Evolutionary conservation across 2,888 invertebrate genomes (phyloP), one percentile per base, ranked within the genome.

Genomic region (Coremacera marginata): DNA sequence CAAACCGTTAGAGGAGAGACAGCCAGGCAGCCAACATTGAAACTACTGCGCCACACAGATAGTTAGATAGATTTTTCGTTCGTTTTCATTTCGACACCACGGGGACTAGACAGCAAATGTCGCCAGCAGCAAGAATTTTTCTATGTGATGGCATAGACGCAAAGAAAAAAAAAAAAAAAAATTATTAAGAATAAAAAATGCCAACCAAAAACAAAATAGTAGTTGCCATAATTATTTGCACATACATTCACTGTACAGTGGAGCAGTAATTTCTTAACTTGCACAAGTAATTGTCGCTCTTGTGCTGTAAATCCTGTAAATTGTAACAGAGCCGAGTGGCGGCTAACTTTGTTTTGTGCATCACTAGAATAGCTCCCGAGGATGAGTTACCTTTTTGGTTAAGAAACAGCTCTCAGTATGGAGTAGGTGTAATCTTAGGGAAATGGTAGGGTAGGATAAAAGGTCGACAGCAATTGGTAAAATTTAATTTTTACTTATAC

Each of bases 31-130:
- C 85, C 85, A 84, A 83, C 83, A 82, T 74, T 78, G 80, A 82
- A 81, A 80, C 80, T 81, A 80, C 80, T 81, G 80, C 82, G 81
- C 80, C 80, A 81, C 80, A 55, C 62, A 68, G 49, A 19, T 68
- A 81, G n/a, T 5, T 31, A 31, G 77, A 81, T 79, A 79, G 84
- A 83, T 84, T 86, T 85, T 60, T 63, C 55, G 55, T 55, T 81
- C 82, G 82, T 83, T 83, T 78, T 65, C 76, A 77, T 75, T 57
- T 86, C 83, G 84, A 85, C 85, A 85, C 86, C 87, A 84, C 82
- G 82, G 84, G 84, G 85, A 82, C 86, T 82, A 85, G 84, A 84
- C 85, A 83, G 82, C 82, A 85, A 86, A 86, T 86, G 86, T 86
- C 87, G 86, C 87, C 86, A 87, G 79, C 67, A 77, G 76, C 75